Percentiles rank a stretch among this genome's conserved stretches.
These are phyloP conservation scores for Drosophila sturtevanti DNA, from an alignment of 1,140 invertebrate genomes.

Conservation along the genomic window DNA sequence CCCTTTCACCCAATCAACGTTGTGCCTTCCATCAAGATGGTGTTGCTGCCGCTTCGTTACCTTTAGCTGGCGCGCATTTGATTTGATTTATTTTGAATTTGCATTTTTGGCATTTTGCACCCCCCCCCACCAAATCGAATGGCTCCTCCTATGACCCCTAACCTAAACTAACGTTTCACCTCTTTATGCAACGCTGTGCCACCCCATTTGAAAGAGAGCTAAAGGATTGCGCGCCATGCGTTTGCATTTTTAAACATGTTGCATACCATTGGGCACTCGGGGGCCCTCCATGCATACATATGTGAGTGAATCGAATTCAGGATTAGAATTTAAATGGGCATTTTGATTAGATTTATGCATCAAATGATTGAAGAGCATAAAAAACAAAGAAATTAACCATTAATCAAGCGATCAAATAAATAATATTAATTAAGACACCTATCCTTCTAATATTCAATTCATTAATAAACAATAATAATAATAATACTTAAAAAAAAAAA, in stretches of 20 bases:
- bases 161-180: too few relatives aligned
- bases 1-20: not conserved
- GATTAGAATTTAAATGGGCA: conserved; percentile 59
- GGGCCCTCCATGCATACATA: conserved; percentile 38
- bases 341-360: conserved; percentile 53
- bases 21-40: conserved; percentile 53
- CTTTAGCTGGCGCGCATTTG: conserved; percentile 67
- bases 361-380: not conserved
- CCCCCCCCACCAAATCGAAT: not conserved
- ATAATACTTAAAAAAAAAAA: too few relatives aligned
- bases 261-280: conserved; percentile 70
- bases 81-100: conserved; percentile 80
- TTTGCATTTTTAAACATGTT: conserved; percentile 73
- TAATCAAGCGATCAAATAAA: too few relatives aligned
- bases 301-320: conserved; percentile 31
- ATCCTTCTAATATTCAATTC: too few relatives aligned
- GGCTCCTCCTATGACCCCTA: not conserved
- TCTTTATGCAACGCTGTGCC: too few relatives aligned
- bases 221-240: conserved; percentile 25
- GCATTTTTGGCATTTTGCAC: conserved; percentile 55
- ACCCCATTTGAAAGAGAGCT: not conserved
- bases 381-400: not conserved
- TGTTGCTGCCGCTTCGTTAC: conserved; percentile 80
- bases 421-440: too few relatives aligned
- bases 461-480: too few relatives aligned